Evolutionary conservation across 2,888 invertebrate species (phyloP), one percentile per base, ranked within the genome.

Genomic region (Orthonevra nobilis): DNA sequence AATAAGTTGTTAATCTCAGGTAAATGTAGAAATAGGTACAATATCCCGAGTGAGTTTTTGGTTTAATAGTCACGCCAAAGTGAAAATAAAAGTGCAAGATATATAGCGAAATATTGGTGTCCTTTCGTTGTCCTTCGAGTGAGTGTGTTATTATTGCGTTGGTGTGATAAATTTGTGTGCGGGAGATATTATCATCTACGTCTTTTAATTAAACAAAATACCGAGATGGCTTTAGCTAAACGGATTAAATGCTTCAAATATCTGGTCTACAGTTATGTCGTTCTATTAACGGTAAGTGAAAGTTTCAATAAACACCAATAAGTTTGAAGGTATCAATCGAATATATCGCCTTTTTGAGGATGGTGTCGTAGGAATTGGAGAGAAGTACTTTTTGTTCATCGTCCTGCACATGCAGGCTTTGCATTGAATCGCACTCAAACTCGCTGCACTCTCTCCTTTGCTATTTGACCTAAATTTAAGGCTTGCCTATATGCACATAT

Each of bases 241-340:
- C 84, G 87, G 81, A 87, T 88, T 66, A 88, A 89, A 84, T 89
- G 88, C 84, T 88, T 88, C 83, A 89, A 88, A 83, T 88, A 88
- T 83, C 86, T 88, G 69, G 89, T 88, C 83, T 88, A 88, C 83
- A 87, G 87, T 84, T 88, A 88, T 83, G 86, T 88, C 79, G 86
- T 89, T 77, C 84, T 88, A 69, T 83, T 88, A 84, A 88, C 88
- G 87, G 88, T 88, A 86, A 85, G 89, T 88, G 79, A 79, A 60
- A 66, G 60, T 50, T 54, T 58, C 10, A 42, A 19, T 68, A 7
- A 30, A 14, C 34, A 42, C 20, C 19, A 68, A 30, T 54, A 14
- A 1, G n/a, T n/a, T n/a, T n/a, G n/a, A n/a, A n/a, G n/a, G n/a
- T 48, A 42, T 46, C 30, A 34, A 52, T 26, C 26, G 12, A 2